Conservation (phyloP, 2,797 vertebrate species). For the Tadarida brasiliensis region DNA sequence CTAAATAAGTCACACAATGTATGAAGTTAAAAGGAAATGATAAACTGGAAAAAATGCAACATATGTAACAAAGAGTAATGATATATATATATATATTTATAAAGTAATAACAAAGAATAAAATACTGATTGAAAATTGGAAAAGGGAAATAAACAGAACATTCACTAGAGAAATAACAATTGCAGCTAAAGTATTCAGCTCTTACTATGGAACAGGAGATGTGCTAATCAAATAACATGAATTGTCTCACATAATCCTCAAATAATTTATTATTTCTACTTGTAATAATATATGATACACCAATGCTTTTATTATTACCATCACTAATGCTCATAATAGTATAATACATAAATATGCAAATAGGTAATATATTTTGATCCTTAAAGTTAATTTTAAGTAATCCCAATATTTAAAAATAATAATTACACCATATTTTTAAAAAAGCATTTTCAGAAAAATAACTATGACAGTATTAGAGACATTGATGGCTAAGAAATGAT, state of each 20-base stretch:
- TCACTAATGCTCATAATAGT: neutral
- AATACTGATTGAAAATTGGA: neutral
- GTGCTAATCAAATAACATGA: neutral
- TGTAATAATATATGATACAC: neutral
- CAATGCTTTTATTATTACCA: neutral
- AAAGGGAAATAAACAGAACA: neutral
- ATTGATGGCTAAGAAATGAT: neutral
- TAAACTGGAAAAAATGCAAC: neutral
- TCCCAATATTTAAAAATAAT: neutral
- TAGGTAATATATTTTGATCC: neutral
- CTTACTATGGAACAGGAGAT: neutral
- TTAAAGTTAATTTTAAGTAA: neutral
- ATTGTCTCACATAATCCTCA: neutral
- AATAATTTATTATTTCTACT: neutral
- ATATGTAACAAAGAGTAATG: neutral
- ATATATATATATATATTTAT: neutral
- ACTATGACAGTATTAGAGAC: neutral
- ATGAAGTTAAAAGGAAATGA: neutral
- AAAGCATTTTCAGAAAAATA: neutral
- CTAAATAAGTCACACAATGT: neutral
- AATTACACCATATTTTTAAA: neutral
- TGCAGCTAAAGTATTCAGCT: neutral
- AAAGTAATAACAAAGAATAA: neutral
- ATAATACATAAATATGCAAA: neutral
- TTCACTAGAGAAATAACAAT: neutral